phyloP scores from a whole-genome alignment of 2,113 vertebrate genomes.

The Brevimyrus niger region DNA sequence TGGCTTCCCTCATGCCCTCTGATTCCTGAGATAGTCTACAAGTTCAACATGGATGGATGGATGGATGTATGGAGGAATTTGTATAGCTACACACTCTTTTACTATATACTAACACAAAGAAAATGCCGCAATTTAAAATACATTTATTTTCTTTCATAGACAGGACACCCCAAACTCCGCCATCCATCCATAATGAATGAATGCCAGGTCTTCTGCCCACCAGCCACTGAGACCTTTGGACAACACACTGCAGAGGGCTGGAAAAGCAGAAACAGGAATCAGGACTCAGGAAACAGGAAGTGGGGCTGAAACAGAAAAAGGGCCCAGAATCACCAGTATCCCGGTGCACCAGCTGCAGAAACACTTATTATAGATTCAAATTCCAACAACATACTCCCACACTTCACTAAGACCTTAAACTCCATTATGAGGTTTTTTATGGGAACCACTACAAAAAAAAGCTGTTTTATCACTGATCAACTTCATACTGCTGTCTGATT shows the following conservation, averaged over 20 bases:
- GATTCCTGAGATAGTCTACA: not conserved
- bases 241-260: not conserved
- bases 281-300: not conserved
- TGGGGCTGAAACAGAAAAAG: not conserved
- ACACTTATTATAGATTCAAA: not conserved
- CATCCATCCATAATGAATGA: not conserved
- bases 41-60: not conserved
- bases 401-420: not conserved
- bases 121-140: not conserved
- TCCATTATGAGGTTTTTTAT: not conserved
- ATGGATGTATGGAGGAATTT: not conserved
- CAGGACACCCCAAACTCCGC: not conserved
- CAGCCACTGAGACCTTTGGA: not conserved
- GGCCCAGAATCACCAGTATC: not conserved
- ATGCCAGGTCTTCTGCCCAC: not conserved
- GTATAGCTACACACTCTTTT: not conserved
- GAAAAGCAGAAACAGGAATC: not conserved
- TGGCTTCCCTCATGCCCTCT: not conserved
- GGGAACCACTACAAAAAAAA: not conserved
- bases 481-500: not conserved
- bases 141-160: not conserved
- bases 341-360: not conserved
- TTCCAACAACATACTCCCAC: not conserved
- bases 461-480: not conserved
- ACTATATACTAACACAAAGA: not conserved